Conservation (phyloP, 2,888 invertebrate genomes). For the Apoda limacodes region DNA sequence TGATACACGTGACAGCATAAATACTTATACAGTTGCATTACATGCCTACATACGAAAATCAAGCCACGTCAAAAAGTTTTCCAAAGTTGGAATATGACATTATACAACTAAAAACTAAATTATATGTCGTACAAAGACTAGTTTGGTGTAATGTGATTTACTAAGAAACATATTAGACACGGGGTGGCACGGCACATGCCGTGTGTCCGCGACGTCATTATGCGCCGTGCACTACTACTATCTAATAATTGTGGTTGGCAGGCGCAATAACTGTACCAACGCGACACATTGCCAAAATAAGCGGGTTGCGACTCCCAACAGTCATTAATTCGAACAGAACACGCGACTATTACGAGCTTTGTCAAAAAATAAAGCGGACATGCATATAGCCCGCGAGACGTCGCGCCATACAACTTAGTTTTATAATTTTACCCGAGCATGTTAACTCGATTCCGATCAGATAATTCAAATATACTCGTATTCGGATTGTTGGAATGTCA, state of each 20-base stretch:
- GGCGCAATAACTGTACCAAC: slow-evolving; percentile 31
- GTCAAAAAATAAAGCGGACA: slow-evolving; percentile 55
- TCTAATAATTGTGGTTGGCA: slow-evolving; percentile 63
- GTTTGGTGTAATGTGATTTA: no score
- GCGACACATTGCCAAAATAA: slow-evolving; percentile 50
- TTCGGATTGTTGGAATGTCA: slow-evolving; percentile 41
- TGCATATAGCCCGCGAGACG: slow-evolving; percentile 55
- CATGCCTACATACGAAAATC: no score
- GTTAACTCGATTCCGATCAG: slow-evolving; percentile 62
- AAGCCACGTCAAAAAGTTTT: no score
- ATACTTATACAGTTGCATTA: no score
- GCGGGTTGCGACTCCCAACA: slow-evolving; percentile 56
- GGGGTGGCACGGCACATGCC: slow-evolving; percentile 52
- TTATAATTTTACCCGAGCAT: slow-evolving; percentile 60
- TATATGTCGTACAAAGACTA: no score
- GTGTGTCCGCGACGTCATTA: slow-evolving; percentile 40
- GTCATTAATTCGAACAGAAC: slow-evolving; percentile 59
- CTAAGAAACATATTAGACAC: slow-evolving; percentile 32
- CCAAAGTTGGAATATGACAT: no score
- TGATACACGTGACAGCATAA: no score
- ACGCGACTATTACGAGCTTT: slow-evolving; percentile 62
- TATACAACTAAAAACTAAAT: no score
- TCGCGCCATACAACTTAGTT: slow-evolving; percentile 56
- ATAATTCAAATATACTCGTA: slow-evolving; percentile 34
- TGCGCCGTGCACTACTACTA: slow-evolving; percentile 52